Base-by-base conservation (phyloP, 2,113 vertebrate species). In the Mixornis gularis region DNA sequence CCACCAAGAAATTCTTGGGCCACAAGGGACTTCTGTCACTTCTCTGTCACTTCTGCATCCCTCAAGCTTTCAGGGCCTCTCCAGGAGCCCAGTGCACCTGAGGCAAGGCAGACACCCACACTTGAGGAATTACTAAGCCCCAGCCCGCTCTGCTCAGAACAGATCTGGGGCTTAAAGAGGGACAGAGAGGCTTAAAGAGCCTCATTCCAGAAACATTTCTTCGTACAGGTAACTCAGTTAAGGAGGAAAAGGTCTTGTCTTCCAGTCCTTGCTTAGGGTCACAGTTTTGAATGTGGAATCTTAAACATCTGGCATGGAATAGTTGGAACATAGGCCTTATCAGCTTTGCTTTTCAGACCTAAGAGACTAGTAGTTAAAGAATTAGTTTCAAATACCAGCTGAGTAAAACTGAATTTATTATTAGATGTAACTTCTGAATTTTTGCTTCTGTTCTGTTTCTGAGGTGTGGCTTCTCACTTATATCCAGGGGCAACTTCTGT, bases 21-120 rank as follows among this genome's bases (percentile, higher is more conserved):
- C 73, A 58, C 66, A 22, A 79, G 77, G 43, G 62, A 74, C 73
- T 95, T 93, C 44, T 89, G 79, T 88, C 92, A 73, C 88, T 87
- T 91, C 70, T 93, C 44, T 89, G 79, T 88, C 92, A 73, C 88
- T 87, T 91, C 70, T 81, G 59, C 80, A 70, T 90, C 87, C 86
- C 78, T 85, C 8, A 1, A 95, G 70, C 21, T 79, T 53, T 20
- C 78, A 36, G 0, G 0, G 83, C 79, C 70, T 62, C 22, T 48
- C 86, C 92, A 92, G 69, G 52, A 88, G 56, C 36, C 12, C 16
- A 1, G 60, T 15, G 30, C 52, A 83, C 59, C 64, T 41, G 24
- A 62, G 69, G n/a, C 6, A 0, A 81, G 29, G 14, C 41, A 6
- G 63, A 34, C 10, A 43, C 41, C 16, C 18, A 0, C 0, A 0